Conservation (phyloP, 2,113 vertebrate genomes). For the Amphilophus citrinellus region DNA sequence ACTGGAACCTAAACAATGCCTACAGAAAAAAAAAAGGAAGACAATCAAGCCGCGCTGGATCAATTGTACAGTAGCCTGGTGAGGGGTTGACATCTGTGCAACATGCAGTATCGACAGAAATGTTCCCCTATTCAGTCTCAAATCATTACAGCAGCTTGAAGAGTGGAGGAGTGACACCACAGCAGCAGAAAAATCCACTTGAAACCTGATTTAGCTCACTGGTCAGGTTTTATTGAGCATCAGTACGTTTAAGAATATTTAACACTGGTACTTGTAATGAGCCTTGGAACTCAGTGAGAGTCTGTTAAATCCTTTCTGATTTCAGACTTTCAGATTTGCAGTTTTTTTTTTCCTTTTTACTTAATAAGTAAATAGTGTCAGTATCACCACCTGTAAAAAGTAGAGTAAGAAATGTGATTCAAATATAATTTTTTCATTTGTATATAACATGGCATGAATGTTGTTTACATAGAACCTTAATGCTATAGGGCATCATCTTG, state of each 20-base stretch:
- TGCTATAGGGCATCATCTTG: neutral
- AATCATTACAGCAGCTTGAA: slow-evolving; percentile 26
- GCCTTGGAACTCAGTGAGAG: neutral
- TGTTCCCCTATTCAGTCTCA: slow-evolving; percentile 15
- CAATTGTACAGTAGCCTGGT: slow-evolving; percentile 13
- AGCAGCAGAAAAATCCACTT: slow-evolving; percentile 15
- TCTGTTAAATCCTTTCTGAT: neutral
- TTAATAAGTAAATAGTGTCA: neutral
- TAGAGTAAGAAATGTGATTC: neutral
- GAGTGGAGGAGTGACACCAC: slow-evolving; percentile 8
- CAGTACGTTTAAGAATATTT: neutral
- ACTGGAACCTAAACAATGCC: neutral
- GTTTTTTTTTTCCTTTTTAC: neutral
- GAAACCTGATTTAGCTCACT: slow-evolving; percentile 23
- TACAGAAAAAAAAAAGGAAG: neutral
- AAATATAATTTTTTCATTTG: neutral
- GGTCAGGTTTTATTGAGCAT: slow-evolving; percentile 35
- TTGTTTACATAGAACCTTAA: rapidly evolving
- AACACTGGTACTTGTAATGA: neutral
- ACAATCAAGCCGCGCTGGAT: slow-evolving; percentile 8
- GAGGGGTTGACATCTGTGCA: slow-evolving; percentile 29
- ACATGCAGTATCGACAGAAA: slow-evolving; percentile 27
- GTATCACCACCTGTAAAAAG: neutral
- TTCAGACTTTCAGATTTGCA: neutral
- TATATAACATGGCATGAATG: rapidly evolving